phyloP scores from a whole-genome alignment of 2,113 vertebrate species.

The Labrus mixtus region DNA sequence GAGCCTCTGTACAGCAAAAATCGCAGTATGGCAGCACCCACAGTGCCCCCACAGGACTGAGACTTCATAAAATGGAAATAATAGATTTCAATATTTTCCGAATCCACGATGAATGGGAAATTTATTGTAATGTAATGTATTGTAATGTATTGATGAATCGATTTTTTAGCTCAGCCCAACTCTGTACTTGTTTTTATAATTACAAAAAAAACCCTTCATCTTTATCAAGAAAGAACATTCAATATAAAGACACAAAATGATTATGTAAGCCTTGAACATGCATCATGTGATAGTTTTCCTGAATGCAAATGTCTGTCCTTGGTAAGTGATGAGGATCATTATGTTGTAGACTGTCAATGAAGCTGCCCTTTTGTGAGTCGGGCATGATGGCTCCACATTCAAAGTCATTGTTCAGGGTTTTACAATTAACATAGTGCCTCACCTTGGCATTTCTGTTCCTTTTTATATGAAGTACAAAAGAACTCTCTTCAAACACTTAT shows the following conservation, averaged over 20 bases:
- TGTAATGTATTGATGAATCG: no score
- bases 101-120: no score
- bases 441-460: conserved; percentile 64
- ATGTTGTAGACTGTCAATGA: conserved; percentile 20
- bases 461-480: conserved; percentile 44
- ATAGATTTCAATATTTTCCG: no score
- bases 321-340: conserved; percentile 25
- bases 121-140: no score
- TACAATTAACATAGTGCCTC: conserved; percentile 58
- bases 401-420: conserved; percentile 55
- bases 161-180: no score
- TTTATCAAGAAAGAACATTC: neutral
- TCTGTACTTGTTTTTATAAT: no score
- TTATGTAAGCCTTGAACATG: neutral
- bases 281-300: conserved; percentile 25
- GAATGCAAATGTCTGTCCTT: conserved; percentile 43
- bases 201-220: no score
- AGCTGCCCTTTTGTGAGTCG: conserved; percentile 44
- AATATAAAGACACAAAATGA: neutral
- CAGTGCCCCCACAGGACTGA: no score
- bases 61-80: no score
- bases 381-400: conserved; percentile 51
- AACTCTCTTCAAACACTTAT: conserved; percentile 8
- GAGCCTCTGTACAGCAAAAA: no score
- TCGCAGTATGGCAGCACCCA: no score